Evolutionary conservation across 2,797 vertebrate species (phyloP).

Genomic region (Sibirionetta formosa): DNA sequence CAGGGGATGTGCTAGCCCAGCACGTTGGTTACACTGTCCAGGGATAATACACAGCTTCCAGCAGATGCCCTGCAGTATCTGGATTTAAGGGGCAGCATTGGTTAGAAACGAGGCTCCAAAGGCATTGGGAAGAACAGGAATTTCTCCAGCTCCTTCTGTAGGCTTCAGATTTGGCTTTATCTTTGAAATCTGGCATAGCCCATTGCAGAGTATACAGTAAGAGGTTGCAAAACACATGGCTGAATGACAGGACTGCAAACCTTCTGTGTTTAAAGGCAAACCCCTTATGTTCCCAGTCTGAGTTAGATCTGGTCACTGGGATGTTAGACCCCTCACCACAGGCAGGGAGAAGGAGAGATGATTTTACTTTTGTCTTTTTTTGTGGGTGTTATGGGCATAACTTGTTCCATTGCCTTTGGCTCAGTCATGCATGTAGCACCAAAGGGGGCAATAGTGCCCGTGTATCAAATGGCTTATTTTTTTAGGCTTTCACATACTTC

Average conservation of each 20-base stretch:
- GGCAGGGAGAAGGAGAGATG: background rate
- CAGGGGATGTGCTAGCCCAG: background rate
- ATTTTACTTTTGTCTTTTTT: background rate
- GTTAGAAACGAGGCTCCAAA: background rate
- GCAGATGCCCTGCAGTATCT: background rate
- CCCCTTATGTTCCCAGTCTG: background rate
- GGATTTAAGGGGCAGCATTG: background rate
- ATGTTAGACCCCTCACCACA: background rate
- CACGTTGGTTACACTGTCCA: background rate
- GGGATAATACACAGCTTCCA: background rate
- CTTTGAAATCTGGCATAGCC: background rate
- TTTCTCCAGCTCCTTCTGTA: background rate
- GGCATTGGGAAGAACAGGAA: background rate
- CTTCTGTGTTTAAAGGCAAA: background rate
- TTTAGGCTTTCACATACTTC: background rate
- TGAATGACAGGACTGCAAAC: background rate
- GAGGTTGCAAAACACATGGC: background rate
- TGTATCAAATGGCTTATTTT: background rate
- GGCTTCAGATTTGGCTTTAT: background rate
- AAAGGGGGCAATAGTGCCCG: background rate
- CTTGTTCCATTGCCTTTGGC: background rate
- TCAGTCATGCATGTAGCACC: background rate
- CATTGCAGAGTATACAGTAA: background rate
- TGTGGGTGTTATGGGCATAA: background rate
- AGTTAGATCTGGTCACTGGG: background rate